Percentiles rank a stretch among this genome's conserved stretches.
Evolutionary conservation across 2,888 invertebrate genomes (phyloP).

Genomic region (Amphiduros pacificus): DNA sequence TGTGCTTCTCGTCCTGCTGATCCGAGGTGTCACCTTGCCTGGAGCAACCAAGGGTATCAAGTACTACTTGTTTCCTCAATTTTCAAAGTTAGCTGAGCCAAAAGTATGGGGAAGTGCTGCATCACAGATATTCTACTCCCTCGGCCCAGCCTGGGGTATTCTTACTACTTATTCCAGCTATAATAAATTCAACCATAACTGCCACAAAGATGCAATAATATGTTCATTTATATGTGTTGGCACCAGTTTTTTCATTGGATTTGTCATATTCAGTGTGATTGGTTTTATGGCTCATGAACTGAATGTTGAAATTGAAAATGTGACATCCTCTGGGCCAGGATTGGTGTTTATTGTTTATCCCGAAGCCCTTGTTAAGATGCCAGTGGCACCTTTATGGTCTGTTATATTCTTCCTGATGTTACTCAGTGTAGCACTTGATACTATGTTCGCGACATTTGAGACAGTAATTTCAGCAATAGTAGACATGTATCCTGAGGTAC

Average conservation of each 20-base stretch:
- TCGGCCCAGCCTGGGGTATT: conserved; percentile 14
- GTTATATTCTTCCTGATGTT: conserved; percentile 11
- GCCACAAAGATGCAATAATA: conserved; percentile 4
- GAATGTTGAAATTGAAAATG: background rate
- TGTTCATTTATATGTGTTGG: background rate
- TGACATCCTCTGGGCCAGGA: conserved; percentile 4
- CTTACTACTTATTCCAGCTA: conserved; percentile 15
- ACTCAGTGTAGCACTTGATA: conserved; percentile 6
- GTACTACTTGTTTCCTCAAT: conserved; percentile 9
- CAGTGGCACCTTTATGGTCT: conserved; percentile 6
- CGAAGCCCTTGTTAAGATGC: conserved; percentile 6
- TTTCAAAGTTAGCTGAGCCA: background rate
- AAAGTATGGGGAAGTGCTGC: conserved; percentile 18
- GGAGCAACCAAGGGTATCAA: conserved; percentile 1
- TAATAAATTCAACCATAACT: conserved; percentile 15
- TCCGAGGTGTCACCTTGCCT: conserved; percentile 10
- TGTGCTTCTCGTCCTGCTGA: conserved; percentile 11
- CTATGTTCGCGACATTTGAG: conserved; percentile 15
- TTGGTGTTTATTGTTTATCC: conserved; percentile 13
- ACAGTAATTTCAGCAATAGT: background rate
- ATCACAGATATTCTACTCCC: conserved; percentile 18
- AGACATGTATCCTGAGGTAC: conserved; percentile 2
- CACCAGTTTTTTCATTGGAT: background rate
- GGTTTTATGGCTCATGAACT: conserved; percentile 14
- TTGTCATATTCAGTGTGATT: conserved; percentile 11